Evolutionary conservation across 2,888 invertebrate species (phyloP), one percentile per base, ranked within the genome.

Genomic region (Chymomyza amoena): DNA sequence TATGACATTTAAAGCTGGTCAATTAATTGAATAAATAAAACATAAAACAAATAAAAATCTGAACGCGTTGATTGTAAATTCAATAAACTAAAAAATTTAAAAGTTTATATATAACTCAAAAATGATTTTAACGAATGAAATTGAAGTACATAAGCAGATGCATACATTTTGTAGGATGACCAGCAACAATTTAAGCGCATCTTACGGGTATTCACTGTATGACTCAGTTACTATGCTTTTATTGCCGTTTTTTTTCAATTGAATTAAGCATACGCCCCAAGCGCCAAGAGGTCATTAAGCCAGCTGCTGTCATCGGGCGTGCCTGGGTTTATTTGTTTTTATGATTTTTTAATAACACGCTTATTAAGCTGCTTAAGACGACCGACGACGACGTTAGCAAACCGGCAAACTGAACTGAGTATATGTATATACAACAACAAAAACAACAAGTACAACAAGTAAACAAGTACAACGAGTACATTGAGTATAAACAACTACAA

Each of bases 221-320:
- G 4, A 4, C 39, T 10, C 13, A 4, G 13, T 45, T 45, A 13
- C 39, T 45, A 13, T 45, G 13, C 13, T 45, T 45, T 45, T 45
- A 45, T 45, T 45, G 72, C 59, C 18, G 69, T 20, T 56, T 57
- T 57, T 57, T 25, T 64, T 80, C 57, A 77, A 76, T 74, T 61
- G 67, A 67, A 87, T 83, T 82, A 75, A 76, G 75, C 62, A 79
- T 65, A 69, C 79, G 72, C 68, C 61, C 60, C 64, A 45, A 16
- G 20, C 15, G 25, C 57, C 15, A 57, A 18, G 52, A 28, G 64
- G 64, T 54, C 64, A 64, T 45, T 61, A n/a, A 39, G 18, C 15
- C 18, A n/a, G 16, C 20, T 54, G 54, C 54, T 16, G 16, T 54
- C 20, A 36, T 36, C 36, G 36, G n/a, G 36, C n/a, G 32, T 36